A percentile compares a stretch with the other conserved stretches of the same genome.
Conservation (phyloP, 35 echinoderm and acorn worm species). For the Nesometra sesokonis region DNA sequence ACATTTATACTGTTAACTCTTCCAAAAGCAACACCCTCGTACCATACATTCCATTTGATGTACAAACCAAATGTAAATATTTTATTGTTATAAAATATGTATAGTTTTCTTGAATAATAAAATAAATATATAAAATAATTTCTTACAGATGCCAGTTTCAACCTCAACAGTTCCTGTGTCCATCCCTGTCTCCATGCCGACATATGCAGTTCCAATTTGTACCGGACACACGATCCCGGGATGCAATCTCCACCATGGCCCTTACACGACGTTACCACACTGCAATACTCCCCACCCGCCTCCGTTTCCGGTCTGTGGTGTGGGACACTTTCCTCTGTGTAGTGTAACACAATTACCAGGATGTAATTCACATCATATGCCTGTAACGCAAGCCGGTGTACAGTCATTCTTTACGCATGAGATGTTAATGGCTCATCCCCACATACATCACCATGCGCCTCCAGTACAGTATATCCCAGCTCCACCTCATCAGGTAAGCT, state of each 20-base stretch:
- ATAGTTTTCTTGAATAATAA: too few relatives aligned
- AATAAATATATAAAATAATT: too few relatives aligned
- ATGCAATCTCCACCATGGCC: conserved; percentile 69
- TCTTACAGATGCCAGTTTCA: conserved; percentile 66
- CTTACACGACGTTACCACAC: conserved; percentile 44
- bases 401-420: conserved; percentile 44
- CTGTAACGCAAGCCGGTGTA: conserved; percentile 61
- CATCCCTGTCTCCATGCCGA: conserved; percentile 87
- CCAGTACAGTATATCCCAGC: conserved; percentile 66
- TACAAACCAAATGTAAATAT: too few relatives aligned
- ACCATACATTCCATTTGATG: too few relatives aligned
- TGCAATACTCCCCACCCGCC: conserved; percentile 16
- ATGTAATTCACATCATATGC: conserved; percentile 55
- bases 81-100: too few relatives aligned
- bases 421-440: conserved; percentile 31
- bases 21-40: too few relatives aligned
- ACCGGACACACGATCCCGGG: conserved; percentile 93
- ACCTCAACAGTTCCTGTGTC: conserved; percentile 67
- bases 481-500: conserved; percentile 48
- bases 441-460: conserved; percentile 42
- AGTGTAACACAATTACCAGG: conserved; percentile 77
- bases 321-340: conserved; percentile 90
- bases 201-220: conserved; percentile 95
- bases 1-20: too few relatives aligned
- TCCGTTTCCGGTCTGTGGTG: conserved; percentile 74